These are phyloP conservation scores for Lithodes maja DNA, from an alignment of 2,888 invertebrate species.

Conservation along the genomic window DNA sequence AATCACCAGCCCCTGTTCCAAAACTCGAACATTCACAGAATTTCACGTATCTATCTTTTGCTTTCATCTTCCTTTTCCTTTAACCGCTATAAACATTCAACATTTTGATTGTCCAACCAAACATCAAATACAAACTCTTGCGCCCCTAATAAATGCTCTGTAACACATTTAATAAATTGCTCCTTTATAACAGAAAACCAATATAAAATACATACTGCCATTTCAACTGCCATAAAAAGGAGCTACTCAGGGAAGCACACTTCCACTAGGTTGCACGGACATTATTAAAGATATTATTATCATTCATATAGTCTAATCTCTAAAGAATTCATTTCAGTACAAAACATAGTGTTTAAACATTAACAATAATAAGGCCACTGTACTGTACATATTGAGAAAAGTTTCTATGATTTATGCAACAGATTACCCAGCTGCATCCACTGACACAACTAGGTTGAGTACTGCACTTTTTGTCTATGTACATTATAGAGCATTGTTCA, in stretches of 20 bases:
- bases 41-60: slow-evolving; percentile 3
- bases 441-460: slow-evolving; percentile 45
- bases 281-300: slow-evolving; percentile 63
- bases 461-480: slow-evolving; percentile 61
- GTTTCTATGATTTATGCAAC: slow-evolving; percentile 52
- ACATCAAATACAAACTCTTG: slow-evolving; percentile 46
- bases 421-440: slow-evolving; percentile 43
- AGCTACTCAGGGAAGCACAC: slow-evolving; percentile 57
- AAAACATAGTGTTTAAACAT: slow-evolving; percentile 68
- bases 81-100: slow-evolving; percentile 55
- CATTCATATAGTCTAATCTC: slow-evolving; percentile 66
- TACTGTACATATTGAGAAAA: slow-evolving; percentile 68
- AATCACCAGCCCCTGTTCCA: slow-evolving; percentile 50
- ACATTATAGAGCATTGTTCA: slow-evolving; percentile 57
- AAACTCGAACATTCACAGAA: slow-evolving; percentile 41
- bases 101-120: slow-evolving; percentile 63
- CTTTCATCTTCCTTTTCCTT: neutral
- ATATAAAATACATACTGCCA: slow-evolving; percentile 47
- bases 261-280: slow-evolving; percentile 63
- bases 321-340: slow-evolving; percentile 67
- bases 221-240: slow-evolving; percentile 59
- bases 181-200: slow-evolving; percentile 59
- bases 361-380: slow-evolving; percentile 69
- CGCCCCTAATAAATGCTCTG: slow-evolving; percentile 56
- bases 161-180: slow-evolving; percentile 57